phyloP scores from a whole-genome alignment of 1,140 invertebrate species.

The Acromyrmex charruanus region DNA sequence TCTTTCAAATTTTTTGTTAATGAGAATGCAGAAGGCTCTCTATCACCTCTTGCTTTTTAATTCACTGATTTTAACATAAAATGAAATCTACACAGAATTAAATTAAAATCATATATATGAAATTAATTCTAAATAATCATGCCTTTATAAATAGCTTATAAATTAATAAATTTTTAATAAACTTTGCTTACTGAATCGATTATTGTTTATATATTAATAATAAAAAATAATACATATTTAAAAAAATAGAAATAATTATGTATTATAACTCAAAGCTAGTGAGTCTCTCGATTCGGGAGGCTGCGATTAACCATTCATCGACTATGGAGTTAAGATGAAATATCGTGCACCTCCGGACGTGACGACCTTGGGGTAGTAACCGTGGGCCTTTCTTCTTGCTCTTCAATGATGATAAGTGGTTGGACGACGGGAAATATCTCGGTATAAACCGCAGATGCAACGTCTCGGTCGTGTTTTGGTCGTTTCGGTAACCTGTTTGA shows the following conservation, averaged over 20 bases:
- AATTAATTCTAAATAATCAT: background rate
- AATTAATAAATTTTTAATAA: conserved; percentile 1
- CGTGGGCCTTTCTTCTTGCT: conserved; percentile 36
- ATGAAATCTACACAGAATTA: background rate
- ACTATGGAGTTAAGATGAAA: conserved; percentile 32
- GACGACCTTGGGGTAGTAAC: conserved; percentile 42
- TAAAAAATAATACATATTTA: background rate
- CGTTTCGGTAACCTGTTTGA: conserved; percentile 48
- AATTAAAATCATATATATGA: background rate
- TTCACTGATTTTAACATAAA: background rate
- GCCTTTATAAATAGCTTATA: background rate
- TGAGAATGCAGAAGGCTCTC: background rate
- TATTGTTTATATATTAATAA: background rate
- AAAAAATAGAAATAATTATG: conserved; percentile 8
- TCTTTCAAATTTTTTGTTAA: background rate
- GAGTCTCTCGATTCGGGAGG: background rate
- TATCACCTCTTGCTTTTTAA: background rate
- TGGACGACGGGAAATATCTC: conserved; percentile 9
- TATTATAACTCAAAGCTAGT: background rate
- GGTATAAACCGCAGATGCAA: conserved; percentile 25
- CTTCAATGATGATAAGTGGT: conserved; percentile 17
- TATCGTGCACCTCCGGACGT: conserved; percentile 30
- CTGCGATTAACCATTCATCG: conserved; percentile 33
- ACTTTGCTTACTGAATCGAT: background rate
- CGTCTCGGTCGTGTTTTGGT: background rate